These are phyloP conservation scores for Macropodus opercularis DNA, from an alignment of 2,797 vertebrate genomes.

Conservation along the genomic window DNA sequence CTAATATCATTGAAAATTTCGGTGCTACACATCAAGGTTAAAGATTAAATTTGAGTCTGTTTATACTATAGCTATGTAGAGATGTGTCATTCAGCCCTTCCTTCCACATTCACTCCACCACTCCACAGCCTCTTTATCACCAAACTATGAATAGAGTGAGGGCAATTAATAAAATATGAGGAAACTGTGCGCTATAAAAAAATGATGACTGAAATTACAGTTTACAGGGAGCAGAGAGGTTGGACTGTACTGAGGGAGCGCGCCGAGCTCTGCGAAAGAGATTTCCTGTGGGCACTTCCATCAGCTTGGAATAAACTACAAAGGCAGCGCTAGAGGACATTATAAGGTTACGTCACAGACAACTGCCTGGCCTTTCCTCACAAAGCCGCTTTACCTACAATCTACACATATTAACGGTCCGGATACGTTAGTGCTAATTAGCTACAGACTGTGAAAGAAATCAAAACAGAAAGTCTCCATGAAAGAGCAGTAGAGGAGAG, in stretches of 20 bases:
- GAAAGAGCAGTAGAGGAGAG: no score
- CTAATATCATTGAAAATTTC: neutral
- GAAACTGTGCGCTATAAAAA: constrained; percentile 25
- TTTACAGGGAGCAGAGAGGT: constrained; percentile 40
- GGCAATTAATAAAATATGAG: constrained; percentile 17
- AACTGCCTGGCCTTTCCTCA: neutral
- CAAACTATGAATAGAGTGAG: neutral
- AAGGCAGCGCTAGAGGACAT: constrained; percentile 4
- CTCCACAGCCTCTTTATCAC: neutral
- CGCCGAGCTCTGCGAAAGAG: constrained; percentile 12
- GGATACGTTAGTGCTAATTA: neutral
- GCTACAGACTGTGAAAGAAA: neutral
- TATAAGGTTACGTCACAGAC: neutral
- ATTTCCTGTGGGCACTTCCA: constrained; percentile 2
- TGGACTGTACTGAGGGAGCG: constrained; percentile 1
- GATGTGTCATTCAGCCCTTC: neutral
- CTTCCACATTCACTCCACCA: neutral
- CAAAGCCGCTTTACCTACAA: neutral
- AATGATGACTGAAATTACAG: constrained; percentile 24
- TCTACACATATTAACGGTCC: neutral
- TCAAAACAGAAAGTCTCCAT: neutral
- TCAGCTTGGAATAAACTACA: constrained; percentile 4
- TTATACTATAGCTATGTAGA: neutral
- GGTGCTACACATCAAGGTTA: neutral
- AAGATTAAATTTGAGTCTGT: neutral